A percentile compares a stretch with the other conserved stretches of the same genome.
Evolutionary conservation across 2,888 invertebrate genomes (phyloP).

Genomic region (Hipparchia sbordonii): DNA sequence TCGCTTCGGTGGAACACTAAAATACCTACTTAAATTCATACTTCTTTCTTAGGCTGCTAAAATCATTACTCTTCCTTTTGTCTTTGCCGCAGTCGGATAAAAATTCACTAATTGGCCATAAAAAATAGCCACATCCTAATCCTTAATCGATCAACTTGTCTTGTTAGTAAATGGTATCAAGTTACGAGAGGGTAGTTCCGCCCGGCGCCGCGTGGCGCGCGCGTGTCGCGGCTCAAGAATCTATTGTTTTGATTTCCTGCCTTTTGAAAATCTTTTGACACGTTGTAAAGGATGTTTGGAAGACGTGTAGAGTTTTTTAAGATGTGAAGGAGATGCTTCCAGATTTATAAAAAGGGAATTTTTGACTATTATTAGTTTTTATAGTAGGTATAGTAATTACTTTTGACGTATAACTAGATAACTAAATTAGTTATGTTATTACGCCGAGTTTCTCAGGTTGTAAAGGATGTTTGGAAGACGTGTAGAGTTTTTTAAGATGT

Average conservation of each 20-base stretch:
- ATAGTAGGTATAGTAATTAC: no score
- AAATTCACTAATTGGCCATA: constrained; percentile 14
- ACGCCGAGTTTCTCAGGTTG: background rate
- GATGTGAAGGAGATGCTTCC: constrained; percentile 18
- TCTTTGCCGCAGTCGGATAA: background rate
- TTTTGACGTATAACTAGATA: no score
- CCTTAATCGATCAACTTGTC: constrained; percentile 19
- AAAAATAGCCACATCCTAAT: constrained; percentile 15
- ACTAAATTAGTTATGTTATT: no score
- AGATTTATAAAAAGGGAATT: background rate
- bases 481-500: constrained; percentile 4
- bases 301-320: constrained; percentile 16
- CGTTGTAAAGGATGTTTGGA: constrained; percentile 21
- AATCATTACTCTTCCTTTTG: no score
- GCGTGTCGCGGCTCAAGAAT: constrained; percentile 52
- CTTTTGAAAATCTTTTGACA: constrained; percentile 27
- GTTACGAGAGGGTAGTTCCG: constrained; percentile 59
- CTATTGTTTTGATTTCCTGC: constrained; percentile 50
- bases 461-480: constrained; percentile 24
- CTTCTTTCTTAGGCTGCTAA: no score
- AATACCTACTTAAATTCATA: no score
- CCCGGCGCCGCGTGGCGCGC: constrained; percentile 63
- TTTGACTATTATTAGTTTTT: background rate
- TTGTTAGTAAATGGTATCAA: constrained; percentile 31
- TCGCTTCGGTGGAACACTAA: no score